These are phyloP conservation scores for Eremophila alpestris DNA, from an alignment of 2,797 vertebrate genomes.

Conservation along the genomic window DNA sequence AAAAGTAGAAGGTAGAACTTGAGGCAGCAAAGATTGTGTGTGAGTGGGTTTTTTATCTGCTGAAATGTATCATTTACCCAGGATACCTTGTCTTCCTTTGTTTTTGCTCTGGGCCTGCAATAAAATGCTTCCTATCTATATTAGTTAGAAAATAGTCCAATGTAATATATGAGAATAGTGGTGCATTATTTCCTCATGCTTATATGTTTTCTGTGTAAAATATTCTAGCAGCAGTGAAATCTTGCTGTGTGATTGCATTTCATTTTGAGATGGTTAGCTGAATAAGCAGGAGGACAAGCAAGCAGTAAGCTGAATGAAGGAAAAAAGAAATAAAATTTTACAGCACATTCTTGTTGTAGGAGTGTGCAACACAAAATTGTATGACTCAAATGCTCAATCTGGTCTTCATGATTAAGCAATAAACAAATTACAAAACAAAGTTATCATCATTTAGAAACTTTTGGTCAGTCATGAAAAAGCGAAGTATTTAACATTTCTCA, in stretches of 20 bases:
- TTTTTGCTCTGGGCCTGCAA: conserved; percentile 56
- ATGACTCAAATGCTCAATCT: conserved; percentile 58
- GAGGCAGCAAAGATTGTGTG: background rate
- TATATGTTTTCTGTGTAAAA: conserved; percentile 47
- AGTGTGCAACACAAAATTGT: conserved; percentile 13
- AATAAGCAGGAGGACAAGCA: conserved; percentile 53
- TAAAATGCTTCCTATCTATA: conserved; percentile 53
- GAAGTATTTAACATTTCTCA: conserved; percentile 52
- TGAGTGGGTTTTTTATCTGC: background rate
- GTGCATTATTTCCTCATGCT: conserved; percentile 31
- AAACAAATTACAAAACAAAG: conserved; percentile 50
- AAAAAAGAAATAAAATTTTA: conserved; percentile 58
- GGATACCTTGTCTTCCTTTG: conserved; percentile 56
- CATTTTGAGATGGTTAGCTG: conserved; percentile 38
- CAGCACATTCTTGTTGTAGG: conserved; percentile 43
- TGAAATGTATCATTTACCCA: conserved; percentile 12
- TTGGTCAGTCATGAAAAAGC: conserved; percentile 36
- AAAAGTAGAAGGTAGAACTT: background rate
- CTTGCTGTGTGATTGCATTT: conserved; percentile 14
- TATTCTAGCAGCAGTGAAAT: conserved; percentile 12
- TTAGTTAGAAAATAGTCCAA: conserved; percentile 7
- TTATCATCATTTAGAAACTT: conserved; percentile 65
- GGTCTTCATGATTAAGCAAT: conserved; percentile 57
- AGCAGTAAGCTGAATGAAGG: conserved; percentile 49
- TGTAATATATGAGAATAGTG: background rate